Conservation (phyloP, 2,113 vertebrate species). For the Myrmecophaga tridactyla region DNA sequence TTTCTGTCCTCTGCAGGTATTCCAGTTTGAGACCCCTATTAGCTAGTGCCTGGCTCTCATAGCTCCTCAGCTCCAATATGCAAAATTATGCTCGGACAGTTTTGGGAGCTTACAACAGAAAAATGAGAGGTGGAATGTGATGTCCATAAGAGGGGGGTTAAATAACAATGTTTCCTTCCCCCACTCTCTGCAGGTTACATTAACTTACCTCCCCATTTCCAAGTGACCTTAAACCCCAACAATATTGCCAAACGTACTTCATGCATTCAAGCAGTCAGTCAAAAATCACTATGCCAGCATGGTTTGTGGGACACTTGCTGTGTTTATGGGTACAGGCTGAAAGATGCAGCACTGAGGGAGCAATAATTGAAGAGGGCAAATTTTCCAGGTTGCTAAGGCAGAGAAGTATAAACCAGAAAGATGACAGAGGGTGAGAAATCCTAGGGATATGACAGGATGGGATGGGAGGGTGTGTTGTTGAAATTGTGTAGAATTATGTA, state of each 20-base stretch:
- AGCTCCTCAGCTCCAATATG: not conserved
- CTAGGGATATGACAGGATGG: not conserved
- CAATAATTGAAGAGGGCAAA: not conserved
- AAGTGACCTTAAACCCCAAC: not conserved
- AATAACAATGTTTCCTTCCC: not conserved
- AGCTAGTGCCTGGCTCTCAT: not conserved
- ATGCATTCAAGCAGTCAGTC: not conserved
- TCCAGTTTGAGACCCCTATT: not conserved
- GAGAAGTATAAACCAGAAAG: not conserved
- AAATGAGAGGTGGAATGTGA: not conserved
- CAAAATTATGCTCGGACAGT: not conserved
- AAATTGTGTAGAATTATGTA: not conserved
- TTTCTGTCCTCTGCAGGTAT: not conserved
- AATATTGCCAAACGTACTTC: not conserved
- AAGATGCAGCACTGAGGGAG: not conserved
- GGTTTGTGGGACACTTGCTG: not conserved
- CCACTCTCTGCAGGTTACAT: not conserved
- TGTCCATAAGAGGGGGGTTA: not conserved
- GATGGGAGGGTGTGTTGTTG: not conserved
- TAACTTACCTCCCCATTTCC: not conserved
- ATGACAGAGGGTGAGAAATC: not conserved
- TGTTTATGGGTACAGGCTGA: not conserved
- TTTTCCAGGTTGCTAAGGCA: not conserved
- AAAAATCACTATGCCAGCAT: not conserved
- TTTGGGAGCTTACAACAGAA: not conserved